These are phyloP conservation scores for Stichodactyla mertensii DNA, from an alignment of 64 coral and sea anemone genomes.

Conservation along the genomic window DNA sequence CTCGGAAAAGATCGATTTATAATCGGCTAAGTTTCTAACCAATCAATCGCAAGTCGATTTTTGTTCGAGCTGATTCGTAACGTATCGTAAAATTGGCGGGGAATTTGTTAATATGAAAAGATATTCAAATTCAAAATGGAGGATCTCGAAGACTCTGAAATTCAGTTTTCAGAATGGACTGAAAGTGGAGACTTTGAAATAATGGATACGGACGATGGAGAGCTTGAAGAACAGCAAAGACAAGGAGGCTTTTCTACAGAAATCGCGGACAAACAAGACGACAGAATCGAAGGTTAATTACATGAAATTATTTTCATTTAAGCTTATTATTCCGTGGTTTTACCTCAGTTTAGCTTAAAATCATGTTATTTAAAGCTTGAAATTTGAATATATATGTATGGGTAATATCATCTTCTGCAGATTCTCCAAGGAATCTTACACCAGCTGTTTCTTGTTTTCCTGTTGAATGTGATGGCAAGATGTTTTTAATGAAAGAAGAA, in stretches of 20 bases:
- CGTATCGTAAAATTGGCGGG: neutral
- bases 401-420: neutral
- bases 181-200: slow-evolving; percentile 20
- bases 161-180: slow-evolving; percentile 29
- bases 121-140: neutral
- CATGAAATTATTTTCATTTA: neutral
- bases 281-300: neutral
- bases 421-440: neutral
- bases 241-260: neutral
- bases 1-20: neutral
- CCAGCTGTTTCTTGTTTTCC: neutral
- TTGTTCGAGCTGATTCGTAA: neutral
- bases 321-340: neutral
- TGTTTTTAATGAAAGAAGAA: neutral
- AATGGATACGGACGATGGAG: slow-evolving; percentile 16
- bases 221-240: neutral
- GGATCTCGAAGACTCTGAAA: slow-evolving; percentile 7
- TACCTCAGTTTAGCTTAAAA: neutral
- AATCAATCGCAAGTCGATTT: neutral
- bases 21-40: neutral
- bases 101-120: slow-evolving; percentile 19
- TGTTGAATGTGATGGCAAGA: slow-evolving; percentile 1
- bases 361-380: neutral
- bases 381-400: neutral
- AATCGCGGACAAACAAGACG: neutral